A percentile compares a stretch with the other conserved stretches of the same genome.
Conservation (phyloP, 2,888 invertebrate genomes). For the Drosophila pseudotalamancana region DNA sequence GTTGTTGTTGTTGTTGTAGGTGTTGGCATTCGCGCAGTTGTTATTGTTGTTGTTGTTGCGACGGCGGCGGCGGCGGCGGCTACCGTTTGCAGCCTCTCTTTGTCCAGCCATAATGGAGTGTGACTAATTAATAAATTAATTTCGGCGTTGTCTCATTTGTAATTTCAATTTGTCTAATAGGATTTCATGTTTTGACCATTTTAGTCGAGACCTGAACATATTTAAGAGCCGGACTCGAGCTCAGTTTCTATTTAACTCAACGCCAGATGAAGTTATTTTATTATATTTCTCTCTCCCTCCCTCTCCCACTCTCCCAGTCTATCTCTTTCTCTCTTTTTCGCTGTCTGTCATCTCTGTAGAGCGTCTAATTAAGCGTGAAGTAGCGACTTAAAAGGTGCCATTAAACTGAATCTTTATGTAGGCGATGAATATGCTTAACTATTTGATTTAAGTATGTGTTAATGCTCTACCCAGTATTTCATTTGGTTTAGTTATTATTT, state of each 20-base stretch:
- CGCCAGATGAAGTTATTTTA: constrained; percentile 64
- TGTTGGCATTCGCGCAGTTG: constrained; percentile 23
- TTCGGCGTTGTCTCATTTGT: constrained; percentile 77
- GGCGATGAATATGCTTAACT: constrained; percentile 20
- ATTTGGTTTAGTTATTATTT: not conserved
- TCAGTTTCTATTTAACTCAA: constrained; percentile 4
- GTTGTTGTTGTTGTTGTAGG: constrained; percentile 4
- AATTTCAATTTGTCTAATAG: constrained; percentile 80
- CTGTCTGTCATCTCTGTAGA: constrained; percentile 30
- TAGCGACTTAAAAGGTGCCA: constrained; percentile 52
- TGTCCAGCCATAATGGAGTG: constrained; percentile 75
- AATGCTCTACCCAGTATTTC: constrained; percentile 17
- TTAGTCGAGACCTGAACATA: constrained; percentile 54
- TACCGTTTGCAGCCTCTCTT: constrained; percentile 56
- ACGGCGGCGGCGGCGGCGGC: too few species aligned
- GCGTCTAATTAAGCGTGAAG: constrained; percentile 73
- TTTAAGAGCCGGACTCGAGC: constrained; percentile 13
- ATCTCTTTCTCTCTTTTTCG: too few species aligned
- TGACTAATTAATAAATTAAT: constrained; percentile 80
- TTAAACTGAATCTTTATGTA: constrained; percentile 32
- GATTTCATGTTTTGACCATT: constrained; percentile 80
- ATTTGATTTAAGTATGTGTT: constrained; percentile 24
- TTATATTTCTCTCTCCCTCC: too few species aligned
- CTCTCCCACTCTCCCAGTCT: too few species aligned
- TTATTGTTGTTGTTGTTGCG: constrained; percentile 18